Evolutionary conservation across 2,797 vertebrate species (phyloP), one percentile per base, ranked within the genome.

Genomic region (Bufotes viridis): DNA sequence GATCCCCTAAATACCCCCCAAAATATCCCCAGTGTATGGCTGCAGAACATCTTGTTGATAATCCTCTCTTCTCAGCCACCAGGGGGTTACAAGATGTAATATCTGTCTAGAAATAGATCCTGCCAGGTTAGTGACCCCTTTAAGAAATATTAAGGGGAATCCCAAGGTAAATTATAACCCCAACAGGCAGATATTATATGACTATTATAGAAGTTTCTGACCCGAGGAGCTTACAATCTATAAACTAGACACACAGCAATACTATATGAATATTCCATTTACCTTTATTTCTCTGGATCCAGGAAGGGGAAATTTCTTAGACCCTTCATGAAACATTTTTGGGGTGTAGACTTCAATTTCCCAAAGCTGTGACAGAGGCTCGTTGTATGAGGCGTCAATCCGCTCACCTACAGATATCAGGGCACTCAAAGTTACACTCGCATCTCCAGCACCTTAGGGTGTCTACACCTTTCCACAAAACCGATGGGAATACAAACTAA

Each of bases 261-360:
- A 24, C 11, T 57, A 53, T 53, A 57, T 15, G 14, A 55, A 5
- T 10, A 8, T 9, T 2, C 2, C 8, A 0, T 22, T 84, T 22
- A 84, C 82, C 82, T 84, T 84, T 11, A 84, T 14, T 74, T 58
- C 70, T 61, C 69, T 57, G 7, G 82, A 75, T 49, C 34, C 18
- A 42, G 70, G 82, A 15, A 84, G 29, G n/a, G 70, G 55, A 18
- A 61, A 15, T 24, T 55, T 75, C 57, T 84, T 60, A 49, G 70
- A 61, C 7, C 70, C 70, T n/a, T 84, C 82, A 14, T 75, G 69
- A 58, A 84, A 84, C 55, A 75, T 60, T 61, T 74, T 61, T 15
- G 82, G 82, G 14, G 82, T 61, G 8, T 24, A 42, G 55, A 84
- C 82, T 4, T 14, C 3, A n/a, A 84, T 61, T n/a, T 75, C 63